phyloP scores from a whole-genome alignment of 2,113 vertebrate species.

The Saiga tatarica region DNA sequence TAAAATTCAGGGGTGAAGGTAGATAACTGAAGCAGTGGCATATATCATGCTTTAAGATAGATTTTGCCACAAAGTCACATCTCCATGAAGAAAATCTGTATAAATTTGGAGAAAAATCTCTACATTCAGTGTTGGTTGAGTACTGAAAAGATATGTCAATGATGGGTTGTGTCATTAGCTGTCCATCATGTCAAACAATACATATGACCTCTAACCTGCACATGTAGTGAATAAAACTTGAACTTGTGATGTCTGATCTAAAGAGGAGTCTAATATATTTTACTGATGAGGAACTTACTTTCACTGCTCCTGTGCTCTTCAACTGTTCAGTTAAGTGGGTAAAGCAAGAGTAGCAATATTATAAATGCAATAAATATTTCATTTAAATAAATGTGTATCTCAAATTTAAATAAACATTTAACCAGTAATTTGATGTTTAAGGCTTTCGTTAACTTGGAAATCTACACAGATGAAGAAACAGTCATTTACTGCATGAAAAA shows the following conservation, averaged over 20 bases:
- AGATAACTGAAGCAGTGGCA: constrained; percentile 43
- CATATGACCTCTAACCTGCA: constrained; percentile 73
- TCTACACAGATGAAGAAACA: constrained; percentile 1
- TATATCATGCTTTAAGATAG: not conserved
- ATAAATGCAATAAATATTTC: not conserved
- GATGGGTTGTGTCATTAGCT: constrained; percentile 75
- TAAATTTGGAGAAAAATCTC: constrained; percentile 42
- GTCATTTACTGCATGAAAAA: not conserved
- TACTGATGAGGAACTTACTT: constrained; percentile 11
- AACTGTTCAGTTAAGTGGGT: constrained; percentile 21
- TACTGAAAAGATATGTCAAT: constrained; percentile 72
- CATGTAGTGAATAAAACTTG: constrained; percentile 72
- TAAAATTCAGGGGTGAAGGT: no score
- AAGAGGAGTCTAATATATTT: constrained; percentile 53
- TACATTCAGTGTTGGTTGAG: not conserved
- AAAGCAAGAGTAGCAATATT: not conserved
- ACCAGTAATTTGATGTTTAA: not conserved
- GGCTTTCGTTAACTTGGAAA: not conserved
- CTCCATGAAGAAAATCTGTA: constrained; percentile 58
- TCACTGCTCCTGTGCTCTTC: constrained; percentile 41
- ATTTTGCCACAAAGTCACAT: constrained; percentile 36
- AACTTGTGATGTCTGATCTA: constrained; percentile 62
- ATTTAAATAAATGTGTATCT: not conserved
- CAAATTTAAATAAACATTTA: not conserved
- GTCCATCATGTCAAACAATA: constrained; percentile 77